Percentiles rank a stretch among this genome's conserved stretches.
Evolutionary conservation across 2,113 vertebrate species (phyloP).

Genomic region (Gobiocypris rarus): DNA sequence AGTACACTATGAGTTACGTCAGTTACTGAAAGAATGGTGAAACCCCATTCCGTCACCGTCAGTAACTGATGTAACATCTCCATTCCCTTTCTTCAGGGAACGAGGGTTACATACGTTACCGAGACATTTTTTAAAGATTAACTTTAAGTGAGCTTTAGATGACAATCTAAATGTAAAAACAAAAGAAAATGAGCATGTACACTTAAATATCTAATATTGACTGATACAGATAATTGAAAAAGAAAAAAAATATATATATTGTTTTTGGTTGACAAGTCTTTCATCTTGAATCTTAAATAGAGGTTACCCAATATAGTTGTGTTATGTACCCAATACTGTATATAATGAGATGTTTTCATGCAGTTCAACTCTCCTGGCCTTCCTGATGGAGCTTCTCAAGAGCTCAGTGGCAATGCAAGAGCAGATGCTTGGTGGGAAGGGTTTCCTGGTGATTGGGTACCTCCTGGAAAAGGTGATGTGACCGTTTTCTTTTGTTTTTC

Average conservation of each 20-base stretch:
- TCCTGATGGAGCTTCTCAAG: constrained; percentile 93
- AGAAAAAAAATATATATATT: no score
- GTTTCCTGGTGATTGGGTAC: constrained; percentile 96
- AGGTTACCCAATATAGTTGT: background rate
- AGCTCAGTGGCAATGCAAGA: constrained; percentile 99
- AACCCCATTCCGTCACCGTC: no score
- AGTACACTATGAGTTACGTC: no score
- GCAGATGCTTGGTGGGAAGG: constrained; percentile 97
- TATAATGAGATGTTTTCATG: constrained; percentile 8
- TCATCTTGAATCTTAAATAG: background rate
- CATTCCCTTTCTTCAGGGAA: no score
- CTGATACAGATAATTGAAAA: background rate
- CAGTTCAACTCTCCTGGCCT: constrained; percentile 91
- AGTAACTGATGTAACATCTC: no score
- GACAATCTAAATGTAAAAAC: no score
- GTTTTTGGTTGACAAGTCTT: background rate
- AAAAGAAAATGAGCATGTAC: background rate
- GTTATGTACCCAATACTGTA: no score
- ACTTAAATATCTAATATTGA: background rate
- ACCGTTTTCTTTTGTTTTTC: background rate
- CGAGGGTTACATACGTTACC: no score
- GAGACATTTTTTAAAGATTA: background rate
- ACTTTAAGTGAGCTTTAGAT: background rate
- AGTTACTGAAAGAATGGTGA: no score
- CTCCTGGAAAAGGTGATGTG: constrained; percentile 92